Percentiles rank a stretch among this genome's conserved stretches.
phyloP scores from a whole-genome alignment of 2,113 vertebrate genomes.

The Melanerpes aurifrons region DNA sequence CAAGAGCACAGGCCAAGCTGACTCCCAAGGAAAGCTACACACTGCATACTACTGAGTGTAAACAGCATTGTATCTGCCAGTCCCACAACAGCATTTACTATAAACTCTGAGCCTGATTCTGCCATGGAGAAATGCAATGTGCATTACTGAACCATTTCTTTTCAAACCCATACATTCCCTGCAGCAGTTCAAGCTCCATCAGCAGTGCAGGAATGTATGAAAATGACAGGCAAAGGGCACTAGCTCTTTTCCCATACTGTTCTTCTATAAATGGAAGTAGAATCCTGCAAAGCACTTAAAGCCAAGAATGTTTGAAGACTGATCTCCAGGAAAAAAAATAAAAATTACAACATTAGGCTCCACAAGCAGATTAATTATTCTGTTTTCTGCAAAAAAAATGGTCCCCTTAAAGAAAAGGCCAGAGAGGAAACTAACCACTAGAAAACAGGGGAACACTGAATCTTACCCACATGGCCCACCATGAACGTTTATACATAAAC shows the following conservation, averaged over 20 bases:
- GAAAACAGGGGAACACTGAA: neutral
- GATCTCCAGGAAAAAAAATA: slow-evolving; percentile 36
- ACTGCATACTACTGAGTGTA: neutral
- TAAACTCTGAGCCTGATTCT: slow-evolving; percentile 43
- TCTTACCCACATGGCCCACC: neutral
- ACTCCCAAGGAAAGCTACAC: neutral
- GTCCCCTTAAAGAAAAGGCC: slow-evolving; percentile 1
- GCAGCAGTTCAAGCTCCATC: slow-evolving; percentile 76
- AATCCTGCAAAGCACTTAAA: slow-evolving; percentile 63
- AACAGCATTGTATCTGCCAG: slow-evolving; percentile 68
- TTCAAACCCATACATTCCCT: slow-evolving; percentile 75
- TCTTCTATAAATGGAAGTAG: slow-evolving; percentile 80
- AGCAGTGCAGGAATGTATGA: slow-evolving; percentile 76
- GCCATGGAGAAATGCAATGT: slow-evolving; percentile 56
- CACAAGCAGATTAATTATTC: slow-evolving; percentile 7
- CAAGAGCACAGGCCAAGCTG: neutral
- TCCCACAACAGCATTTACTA: slow-evolving; percentile 43
- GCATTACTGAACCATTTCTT: slow-evolving; percentile 67
- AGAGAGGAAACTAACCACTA: neutral
- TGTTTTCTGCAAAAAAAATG: neutral
- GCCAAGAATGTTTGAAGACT: slow-evolving; percentile 26
- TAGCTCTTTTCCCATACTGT: slow-evolving; percentile 71
- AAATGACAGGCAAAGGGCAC: slow-evolving; percentile 82
- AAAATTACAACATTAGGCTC: neutral
- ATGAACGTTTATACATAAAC: neutral